phyloP scores from a whole-genome alignment of 2,797 vertebrate species.

The Phataginus tetradactyla region DNA sequence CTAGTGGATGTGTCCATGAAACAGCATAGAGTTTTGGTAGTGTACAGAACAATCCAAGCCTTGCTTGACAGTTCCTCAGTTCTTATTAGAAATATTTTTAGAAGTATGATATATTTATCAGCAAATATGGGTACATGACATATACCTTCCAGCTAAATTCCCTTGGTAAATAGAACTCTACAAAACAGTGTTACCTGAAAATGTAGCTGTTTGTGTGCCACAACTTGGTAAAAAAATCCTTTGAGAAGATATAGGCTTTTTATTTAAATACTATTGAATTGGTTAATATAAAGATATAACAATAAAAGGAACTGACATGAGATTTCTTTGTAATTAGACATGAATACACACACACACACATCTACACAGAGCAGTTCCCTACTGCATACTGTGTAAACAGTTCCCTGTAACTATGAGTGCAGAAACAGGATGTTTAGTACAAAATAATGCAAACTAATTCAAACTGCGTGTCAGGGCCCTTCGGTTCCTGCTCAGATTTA shows the following conservation, averaged over 20 bases:
- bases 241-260: neutral
- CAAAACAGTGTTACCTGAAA: conserved; percentile 8
- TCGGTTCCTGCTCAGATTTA: neutral
- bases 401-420: neutral
- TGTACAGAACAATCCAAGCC: neutral
- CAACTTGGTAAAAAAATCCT: neutral
- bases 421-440: neutral
- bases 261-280: conserved; percentile 17
- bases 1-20: neutral
- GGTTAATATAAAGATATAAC: neutral
- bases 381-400: neutral
- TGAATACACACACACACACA: neutral
- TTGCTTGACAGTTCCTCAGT: neutral
- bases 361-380: neutral
- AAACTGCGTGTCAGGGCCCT: neutral
- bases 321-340: neutral
- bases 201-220: neutral
- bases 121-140: conserved; percentile 37
- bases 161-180: conserved; percentile 15
- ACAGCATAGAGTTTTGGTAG: neutral
- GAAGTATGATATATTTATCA: neutral
- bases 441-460: conserved; percentile 43
- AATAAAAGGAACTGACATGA: neutral
- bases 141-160: neutral
- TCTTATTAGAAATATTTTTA: conserved; percentile 31